Percentiles rank a stretch among this genome's conserved stretches.
Evolutionary conservation across 2,888 invertebrate genomes (phyloP).

Genomic region (Augiades crinisus): DNA sequence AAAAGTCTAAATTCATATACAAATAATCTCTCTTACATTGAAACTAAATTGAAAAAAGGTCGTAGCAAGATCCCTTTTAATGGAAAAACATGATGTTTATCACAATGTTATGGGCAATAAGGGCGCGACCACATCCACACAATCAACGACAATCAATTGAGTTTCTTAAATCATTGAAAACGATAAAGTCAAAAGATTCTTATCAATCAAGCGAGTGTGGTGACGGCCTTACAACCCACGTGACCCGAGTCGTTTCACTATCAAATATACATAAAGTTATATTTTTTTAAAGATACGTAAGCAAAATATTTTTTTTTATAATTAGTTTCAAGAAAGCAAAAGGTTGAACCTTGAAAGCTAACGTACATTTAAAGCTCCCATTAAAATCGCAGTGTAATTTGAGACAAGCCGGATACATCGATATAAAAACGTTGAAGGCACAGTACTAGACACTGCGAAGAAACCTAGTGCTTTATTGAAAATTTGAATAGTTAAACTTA

Average conservation of each 20-base stretch:
- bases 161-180: too few relatives aligned
- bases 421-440: conserved; percentile 32
- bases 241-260: conserved; percentile 59
- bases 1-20: conserved; percentile 77
- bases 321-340: conserved; percentile 74
- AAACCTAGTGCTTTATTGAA: conserved; percentile 76
- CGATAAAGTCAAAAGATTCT: too few relatives aligned
- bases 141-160: background rate
- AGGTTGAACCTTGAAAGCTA: conserved; percentile 47
- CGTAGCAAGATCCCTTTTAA: conserved; percentile 65
- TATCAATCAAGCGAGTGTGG: background rate
- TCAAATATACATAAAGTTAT: conserved; percentile 78
- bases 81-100: conserved; percentile 77
- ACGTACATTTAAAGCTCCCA: conserved; percentile 26
- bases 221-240: conserved; percentile 44
- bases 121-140: background rate
- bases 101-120: conserved; percentile 77
- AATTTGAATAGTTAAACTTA: conserved; percentile 50
- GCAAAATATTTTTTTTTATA: conserved; percentile 43
- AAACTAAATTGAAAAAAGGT: conserved; percentile 65
- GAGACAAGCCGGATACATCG: conserved; percentile 23
- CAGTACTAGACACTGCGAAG: conserved; percentile 28
- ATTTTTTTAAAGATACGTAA: conserved; percentile 67
- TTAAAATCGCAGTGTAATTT: conserved; percentile 18
- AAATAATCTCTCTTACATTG: conserved; percentile 75